Percentiles rank a stretch among this genome's conserved stretches.
These are phyloP conservation scores for Squalus acanthias DNA, from an alignment of 2,797 vertebrate genomes.

Conservation along the genomic window DNA sequence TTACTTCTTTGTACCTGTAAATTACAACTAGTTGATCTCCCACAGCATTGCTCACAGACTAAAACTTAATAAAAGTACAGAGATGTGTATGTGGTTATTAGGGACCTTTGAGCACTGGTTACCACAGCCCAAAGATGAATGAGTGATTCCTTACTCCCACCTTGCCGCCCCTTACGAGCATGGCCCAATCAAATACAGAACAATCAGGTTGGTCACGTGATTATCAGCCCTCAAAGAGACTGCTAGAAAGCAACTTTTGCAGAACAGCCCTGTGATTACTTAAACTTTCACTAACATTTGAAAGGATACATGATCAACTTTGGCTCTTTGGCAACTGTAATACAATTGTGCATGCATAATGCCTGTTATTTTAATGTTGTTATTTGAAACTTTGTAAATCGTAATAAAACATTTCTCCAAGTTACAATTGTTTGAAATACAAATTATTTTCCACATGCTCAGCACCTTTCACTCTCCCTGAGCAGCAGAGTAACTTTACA, in stretches of 20 bases:
- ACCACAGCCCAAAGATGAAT: background rate
- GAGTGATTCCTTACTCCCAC: background rate
- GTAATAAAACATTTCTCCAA: background rate
- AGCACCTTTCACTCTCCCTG: background rate
- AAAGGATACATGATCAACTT: background rate
- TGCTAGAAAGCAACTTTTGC: background rate
- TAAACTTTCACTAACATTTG: background rate
- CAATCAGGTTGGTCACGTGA: background rate
- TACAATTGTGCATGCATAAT: background rate
- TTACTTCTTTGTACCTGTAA: background rate
- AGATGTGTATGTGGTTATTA: background rate
- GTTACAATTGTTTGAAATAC: background rate
- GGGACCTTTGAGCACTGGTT: background rate
- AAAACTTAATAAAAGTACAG: background rate
- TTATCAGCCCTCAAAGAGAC: background rate
- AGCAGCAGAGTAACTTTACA: background rate
- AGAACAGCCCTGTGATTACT: background rate
- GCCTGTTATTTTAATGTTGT: background rate
- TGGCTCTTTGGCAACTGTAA: background rate
- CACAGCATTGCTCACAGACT: background rate
- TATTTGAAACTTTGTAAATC: background rate
- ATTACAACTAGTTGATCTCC: background rate
- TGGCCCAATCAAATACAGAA: background rate
- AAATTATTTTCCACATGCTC: background rate
- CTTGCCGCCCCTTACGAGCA: background rate